Percentiles rank a stretch among this genome's conserved stretches.
These are phyloP conservation scores for Synanthedon myopaeformis DNA, from an alignment of 2,888 invertebrate species.

Conservation along the genomic window DNA sequence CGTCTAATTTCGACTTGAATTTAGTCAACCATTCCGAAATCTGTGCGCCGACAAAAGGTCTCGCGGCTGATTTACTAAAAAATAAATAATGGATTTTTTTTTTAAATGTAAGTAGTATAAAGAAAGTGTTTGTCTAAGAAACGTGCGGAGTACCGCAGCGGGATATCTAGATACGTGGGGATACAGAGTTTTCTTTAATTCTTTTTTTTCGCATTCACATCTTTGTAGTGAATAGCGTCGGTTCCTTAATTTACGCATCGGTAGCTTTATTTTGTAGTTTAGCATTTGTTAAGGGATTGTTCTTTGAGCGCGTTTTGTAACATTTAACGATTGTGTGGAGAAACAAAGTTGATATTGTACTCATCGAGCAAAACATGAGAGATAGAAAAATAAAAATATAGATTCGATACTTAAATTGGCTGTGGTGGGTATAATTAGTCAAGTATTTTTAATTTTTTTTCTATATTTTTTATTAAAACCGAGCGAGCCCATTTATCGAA, in stretches of 20 bases:
- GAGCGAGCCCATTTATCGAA: too few relatives aligned
- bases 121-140: constrained; percentile 69
- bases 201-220: constrained; percentile 52
- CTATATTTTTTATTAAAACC: too few relatives aligned
- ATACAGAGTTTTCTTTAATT: constrained; percentile 47
- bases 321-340: constrained; percentile 20
- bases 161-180: constrained; percentile 59
- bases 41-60: constrained; percentile 33
- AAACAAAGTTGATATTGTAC: not conserved
- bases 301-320: constrained; percentile 50
- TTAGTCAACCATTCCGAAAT: constrained; percentile 56
- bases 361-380: not conserved
- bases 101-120: constrained; percentile 18
- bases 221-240: constrained; percentile 45
- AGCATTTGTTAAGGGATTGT: constrained; percentile 55
- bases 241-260: constrained; percentile 68
- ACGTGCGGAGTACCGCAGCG: constrained; percentile 61
- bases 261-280: constrained; percentile 56
- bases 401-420: too few relatives aligned
- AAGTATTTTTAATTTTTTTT: too few relatives aligned
- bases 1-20: constrained; percentile 36
- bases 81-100: constrained; percentile 49
- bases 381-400: too few relatives aligned
- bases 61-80: constrained; percentile 45
- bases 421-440: too few relatives aligned